Conservation (phyloP, 2,888 invertebrate species). For the Auanema freiburgensis region DNA sequence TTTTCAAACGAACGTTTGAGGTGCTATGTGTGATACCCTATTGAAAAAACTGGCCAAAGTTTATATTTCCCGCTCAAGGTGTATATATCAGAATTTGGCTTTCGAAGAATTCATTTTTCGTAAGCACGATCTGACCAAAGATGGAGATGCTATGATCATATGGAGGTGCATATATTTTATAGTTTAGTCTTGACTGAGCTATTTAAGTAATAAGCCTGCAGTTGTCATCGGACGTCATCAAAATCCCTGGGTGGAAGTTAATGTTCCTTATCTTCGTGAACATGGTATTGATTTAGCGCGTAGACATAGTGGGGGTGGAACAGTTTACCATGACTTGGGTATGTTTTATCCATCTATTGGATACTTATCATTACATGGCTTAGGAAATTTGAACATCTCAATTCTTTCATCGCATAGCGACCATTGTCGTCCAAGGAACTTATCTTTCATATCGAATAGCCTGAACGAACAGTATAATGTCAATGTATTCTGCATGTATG, state of each 20-base stretch:
- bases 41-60: slow-evolving; percentile 67
- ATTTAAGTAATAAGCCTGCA: slow-evolving; percentile 78
- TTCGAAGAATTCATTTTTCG: slow-evolving; percentile 93
- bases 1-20: background rate
- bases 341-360: slow-evolving; percentile 1
- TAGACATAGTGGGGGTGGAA: slow-evolving; percentile 90
- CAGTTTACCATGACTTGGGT: slow-evolving; percentile 92
- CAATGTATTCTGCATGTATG: too few relatives aligned
- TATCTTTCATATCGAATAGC: slow-evolving; percentile 82
- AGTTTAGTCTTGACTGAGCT: background rate
- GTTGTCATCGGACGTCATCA: slow-evolving; percentile 95
- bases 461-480: slow-evolving; percentile 81
- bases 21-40: slow-evolving; percentile 13
- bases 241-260: slow-evolving; percentile 91
- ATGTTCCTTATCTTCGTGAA: slow-evolving; percentile 74
- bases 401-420: slow-evolving; percentile 83
- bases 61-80: slow-evolving; percentile 85
- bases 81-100: slow-evolving; percentile 89
- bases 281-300: slow-evolving; percentile 74
- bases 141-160: slow-evolving; percentile 82
- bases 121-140: slow-evolving; percentile 77
- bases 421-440: slow-evolving; percentile 84
- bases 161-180: slow-evolving; percentile 80
- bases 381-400: slow-evolving; percentile 81
- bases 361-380: background rate